Base-by-base conservation (phyloP, 2,797 vertebrate genomes). In the Euphonia xanthogaster region DNA sequence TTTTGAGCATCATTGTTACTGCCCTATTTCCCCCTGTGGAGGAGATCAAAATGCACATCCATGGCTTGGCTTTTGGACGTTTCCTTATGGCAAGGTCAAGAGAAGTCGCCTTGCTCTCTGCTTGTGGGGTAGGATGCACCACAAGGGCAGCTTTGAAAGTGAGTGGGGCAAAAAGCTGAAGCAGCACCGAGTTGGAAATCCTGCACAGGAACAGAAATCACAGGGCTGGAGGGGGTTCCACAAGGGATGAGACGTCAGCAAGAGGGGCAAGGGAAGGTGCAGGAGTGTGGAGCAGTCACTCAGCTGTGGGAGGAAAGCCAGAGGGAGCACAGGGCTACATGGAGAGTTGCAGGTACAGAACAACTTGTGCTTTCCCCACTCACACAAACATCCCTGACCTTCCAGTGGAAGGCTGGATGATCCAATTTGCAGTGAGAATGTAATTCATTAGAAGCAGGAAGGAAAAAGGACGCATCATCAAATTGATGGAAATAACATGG, bases 401-500 rank as follows among this genome's bases (percentile, higher is more conserved):
- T 33, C 50, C 35, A 35, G 35, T 33, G 42, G 30, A 53, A 72
- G 27, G 42, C 33, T 53, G 47, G 42, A 24, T 61, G 35, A 45
- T 25, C 70, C 58, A 35, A 79, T 82, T 75, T 65, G 42, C 55
- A 42, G 74, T 25, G 47, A 35, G 79, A 91, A 77, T 27, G 35
- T 33, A 72, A 72, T 72, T 77, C 77, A 74, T 70, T 57, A 87
- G 33, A 20, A 65, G 55, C 39, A 72, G 79, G 75, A 76, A 79
- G 67, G 21, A 25, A 79, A 89, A 72, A 72, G 47, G 42, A 75
- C 0, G 0, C 33, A 44, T 71, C 62, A 93, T 82, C 62, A 67
- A 94, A 85, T 57, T 68, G 67, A 81, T 78, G 85, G 74, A 87
- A 91, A 86, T 45, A 83, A 94, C 27, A 35, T 7, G 1, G 31